phyloP scores from a whole-genome alignment of 2,888 invertebrate species.

The Capitulum mitella region DNA sequence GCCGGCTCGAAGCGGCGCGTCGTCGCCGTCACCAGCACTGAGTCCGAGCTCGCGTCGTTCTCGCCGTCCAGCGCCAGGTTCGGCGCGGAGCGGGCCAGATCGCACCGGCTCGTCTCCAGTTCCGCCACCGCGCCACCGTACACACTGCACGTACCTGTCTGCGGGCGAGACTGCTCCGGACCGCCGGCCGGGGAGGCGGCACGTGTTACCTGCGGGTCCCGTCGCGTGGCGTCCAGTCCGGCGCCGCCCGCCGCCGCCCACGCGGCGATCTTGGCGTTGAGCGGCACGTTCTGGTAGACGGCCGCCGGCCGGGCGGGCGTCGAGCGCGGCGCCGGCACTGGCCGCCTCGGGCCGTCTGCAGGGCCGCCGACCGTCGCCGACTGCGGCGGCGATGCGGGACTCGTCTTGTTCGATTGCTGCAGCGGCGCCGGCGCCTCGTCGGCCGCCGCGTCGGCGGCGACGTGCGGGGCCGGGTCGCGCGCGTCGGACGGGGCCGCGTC shows the following conservation, averaged over 20 bases:
- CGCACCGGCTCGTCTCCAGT: background rate
- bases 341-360: background rate
- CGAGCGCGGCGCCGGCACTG: background rate
- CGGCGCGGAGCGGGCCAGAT: background rate
- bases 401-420: constrained; percentile 14
- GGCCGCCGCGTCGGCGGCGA: constrained; percentile 1
- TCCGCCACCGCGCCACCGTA: background rate
- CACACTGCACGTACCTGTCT: constrained; percentile 3
- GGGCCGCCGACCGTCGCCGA: background rate
- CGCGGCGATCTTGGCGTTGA: background rate
- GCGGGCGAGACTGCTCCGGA: background rate
- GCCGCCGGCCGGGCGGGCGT: background rate
- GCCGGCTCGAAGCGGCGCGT: background rate
- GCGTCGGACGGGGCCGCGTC: background rate
- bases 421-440: constrained; percentile 1
- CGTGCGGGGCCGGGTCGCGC: background rate
- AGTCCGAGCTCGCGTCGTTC: background rate
- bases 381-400: background rate
- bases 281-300: constrained; percentile 5
- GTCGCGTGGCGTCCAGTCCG: background rate
- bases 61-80: background rate
- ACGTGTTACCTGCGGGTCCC: background rate
- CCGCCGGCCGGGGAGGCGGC: background rate
- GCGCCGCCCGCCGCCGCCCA: background rate
- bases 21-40: background rate